phyloP scores from a whole-genome alignment of 1,140 invertebrate genomes.

The Chionoecetes opilio region DNA sequence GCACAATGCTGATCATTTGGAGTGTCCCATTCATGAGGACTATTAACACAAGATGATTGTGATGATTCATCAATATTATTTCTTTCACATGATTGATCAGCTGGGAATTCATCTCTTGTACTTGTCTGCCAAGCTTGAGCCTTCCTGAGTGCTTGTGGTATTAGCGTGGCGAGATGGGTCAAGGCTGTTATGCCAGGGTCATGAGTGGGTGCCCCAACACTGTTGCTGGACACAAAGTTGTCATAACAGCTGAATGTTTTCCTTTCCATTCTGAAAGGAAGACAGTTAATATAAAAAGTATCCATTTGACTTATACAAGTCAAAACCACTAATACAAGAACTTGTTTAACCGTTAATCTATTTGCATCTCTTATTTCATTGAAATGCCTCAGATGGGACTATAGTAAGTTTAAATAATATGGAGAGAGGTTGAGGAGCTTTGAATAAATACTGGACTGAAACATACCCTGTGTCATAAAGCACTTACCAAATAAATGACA shows the following conservation, averaged over 20 bases:
- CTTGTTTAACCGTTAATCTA: too few relatives aligned
- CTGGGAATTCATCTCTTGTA: background rate
- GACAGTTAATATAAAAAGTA: background rate
- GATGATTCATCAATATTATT: background rate
- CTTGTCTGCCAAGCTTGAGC: conserved; percentile 83
- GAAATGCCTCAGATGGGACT: too few relatives aligned
- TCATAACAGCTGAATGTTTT: conserved; percentile 93
- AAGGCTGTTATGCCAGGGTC: conserved; percentile 88
- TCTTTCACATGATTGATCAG: background rate
- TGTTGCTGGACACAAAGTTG: conserved; percentile 92
- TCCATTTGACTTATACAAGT: background rate
- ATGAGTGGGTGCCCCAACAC: conserved; percentile 90
- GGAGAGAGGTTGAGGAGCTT: too few relatives aligned
- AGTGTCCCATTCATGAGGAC: background rate
- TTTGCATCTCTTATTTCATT: too few relatives aligned
- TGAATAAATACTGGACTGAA: too few relatives aligned
- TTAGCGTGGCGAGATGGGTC: conserved; percentile 88
- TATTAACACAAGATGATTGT: background rate
- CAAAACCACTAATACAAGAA: too few relatives aligned
- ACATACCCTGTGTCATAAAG: too few relatives aligned
- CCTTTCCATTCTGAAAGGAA: conserved; percentile 89
- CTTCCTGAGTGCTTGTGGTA: conserved; percentile 84
- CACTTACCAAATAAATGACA: too few relatives aligned
- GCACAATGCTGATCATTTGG: conserved; percentile 39
- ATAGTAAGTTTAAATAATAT: too few relatives aligned